Base-by-base conservation (phyloP, 2,113 vertebrate genomes). In the Chaetops frenatus region DNA sequence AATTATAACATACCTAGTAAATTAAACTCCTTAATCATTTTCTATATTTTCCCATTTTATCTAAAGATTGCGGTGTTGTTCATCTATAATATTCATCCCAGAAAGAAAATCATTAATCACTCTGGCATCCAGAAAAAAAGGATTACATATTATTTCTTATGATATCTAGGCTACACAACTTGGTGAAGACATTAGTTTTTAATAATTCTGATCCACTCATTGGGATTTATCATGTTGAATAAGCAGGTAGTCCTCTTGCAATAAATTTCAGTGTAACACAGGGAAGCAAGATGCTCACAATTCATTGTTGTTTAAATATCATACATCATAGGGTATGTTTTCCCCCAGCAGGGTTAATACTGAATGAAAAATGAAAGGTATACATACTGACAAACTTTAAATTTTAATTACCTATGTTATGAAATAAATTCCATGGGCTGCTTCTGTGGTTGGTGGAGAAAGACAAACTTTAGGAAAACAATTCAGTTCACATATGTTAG, bases 21-120 rank as follows among this genome's bases (percentile, higher is more conserved):
- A 98, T 97, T 96, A 97, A 98, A 96, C 82, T 96, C 91, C 50
- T 98, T 97, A 95, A 97, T 98, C 83, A 97, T 90, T 58, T 76
- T 66, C 72, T 56, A 10, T 40, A 71, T 90, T n/a, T 71, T 58
- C 31, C 27, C 47, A 64, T 93, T 96, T 96, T 97, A 92, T 79
- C 79, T 54, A 61, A 94, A 88, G 29, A 84, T 66, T 31, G 4
- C 12, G 31, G 16, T 93, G 33, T 57, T 89, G 27, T 78, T 91
- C 21, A 50, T 94, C 51, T 92, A 71, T 96, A 95, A 89, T 80
- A 87, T 94, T 97, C 58, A 94, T 92, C 82, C 31, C 54, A 92
- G 56, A 97, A 95, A 96, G 69, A 96, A 97, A 96, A 91, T 86
- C 87, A 92, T 96, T 96, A 95, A 97, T 98, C 96, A 97, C 45